phyloP scores from a whole-genome alignment of 2,113 vertebrate genomes.

The Rattus norvegicus region GRCr8 NC_086031.1:90495501-90496000 shows the following conservation, averaged over 20 bases:
- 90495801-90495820: neutral
- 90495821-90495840: neutral
- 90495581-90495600: neutral
- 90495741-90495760: too few relatives aligned
- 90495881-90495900: accelerated
- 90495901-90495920: too few relatives aligned
- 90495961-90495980: too few relatives aligned
- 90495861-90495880: accelerated
- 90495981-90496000: too few relatives aligned
- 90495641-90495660: too few relatives aligned
- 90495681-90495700: neutral
- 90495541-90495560: neutral
- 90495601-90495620: neutral
- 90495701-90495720: neutral
- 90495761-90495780: neutral
- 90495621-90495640: neutral
- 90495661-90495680: neutral
- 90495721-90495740: too few relatives aligned
- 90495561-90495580: neutral
- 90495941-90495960: neutral
- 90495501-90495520: neutral
- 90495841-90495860: neutral
- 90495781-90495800: neutral
- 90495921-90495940: neutral
- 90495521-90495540: neutral